Evolutionary conservation across 2,113 vertebrate species (phyloP).

Genomic region (Myotis lucifugus): DNA sequence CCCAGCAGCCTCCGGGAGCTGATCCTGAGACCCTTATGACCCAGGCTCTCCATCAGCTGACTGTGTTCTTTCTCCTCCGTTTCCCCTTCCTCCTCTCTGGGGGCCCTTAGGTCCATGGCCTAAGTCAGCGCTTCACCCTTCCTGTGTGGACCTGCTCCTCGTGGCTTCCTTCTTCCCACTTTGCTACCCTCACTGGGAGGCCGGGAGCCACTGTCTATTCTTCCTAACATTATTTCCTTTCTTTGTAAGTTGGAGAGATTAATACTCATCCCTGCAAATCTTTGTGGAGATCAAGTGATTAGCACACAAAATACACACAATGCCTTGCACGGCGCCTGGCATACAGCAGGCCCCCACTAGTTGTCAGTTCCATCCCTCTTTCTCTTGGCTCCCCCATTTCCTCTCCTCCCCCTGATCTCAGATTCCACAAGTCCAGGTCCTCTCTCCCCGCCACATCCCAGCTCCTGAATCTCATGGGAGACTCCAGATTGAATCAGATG

Average conservation of each 20-base stretch:
- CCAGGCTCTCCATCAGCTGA: too few species aligned
- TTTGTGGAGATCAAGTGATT: neutral
- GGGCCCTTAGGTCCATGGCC: neutral
- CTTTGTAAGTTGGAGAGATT: neutral
- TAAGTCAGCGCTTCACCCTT: neutral
- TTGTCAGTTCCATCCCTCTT: neutral
- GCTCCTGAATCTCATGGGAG: neutral
- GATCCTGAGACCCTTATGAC: neutral
- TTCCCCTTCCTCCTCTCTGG: neutral
- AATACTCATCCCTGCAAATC: neutral
- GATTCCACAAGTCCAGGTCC: neutral
- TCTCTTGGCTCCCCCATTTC: neutral
- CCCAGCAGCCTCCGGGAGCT: neutral
- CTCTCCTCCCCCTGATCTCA: neutral
- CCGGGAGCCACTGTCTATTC: neutral
- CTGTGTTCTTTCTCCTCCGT: rapidly evolving
- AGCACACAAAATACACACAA: neutral
- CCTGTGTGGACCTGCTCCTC: too few species aligned
- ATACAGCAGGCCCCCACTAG: neutral
- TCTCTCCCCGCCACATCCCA: neutral
- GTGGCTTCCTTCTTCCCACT: neutral
- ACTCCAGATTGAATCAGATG: neutral
- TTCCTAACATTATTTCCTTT: neutral
- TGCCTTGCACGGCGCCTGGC: neutral
- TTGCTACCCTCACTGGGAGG: neutral